Base-by-base conservation (phyloP, 2,113 vertebrate species). In the Dipodomys merriami region DNA sequence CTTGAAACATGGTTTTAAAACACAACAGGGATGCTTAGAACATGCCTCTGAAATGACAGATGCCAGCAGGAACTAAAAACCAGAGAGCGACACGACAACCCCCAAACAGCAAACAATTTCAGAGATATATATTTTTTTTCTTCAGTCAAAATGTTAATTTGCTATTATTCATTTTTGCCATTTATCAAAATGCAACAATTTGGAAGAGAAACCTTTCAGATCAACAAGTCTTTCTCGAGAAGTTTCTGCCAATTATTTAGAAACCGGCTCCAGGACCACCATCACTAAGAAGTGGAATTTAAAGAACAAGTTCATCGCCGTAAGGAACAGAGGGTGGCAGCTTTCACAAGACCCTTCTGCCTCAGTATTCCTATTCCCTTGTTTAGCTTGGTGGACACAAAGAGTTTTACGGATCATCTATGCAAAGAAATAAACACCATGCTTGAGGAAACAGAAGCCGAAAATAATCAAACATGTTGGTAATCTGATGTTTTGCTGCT, bases 81-180 rank as follows among this genome's bases (percentile, higher is more conserved):
- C 90, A 84, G 88, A 71, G 93, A 96, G 83, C 39, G 90, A 92
- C 85, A 93, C 60, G 69, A 90, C 44, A 95, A 86, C 94, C 94
- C 95, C 95, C 91, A 91, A 95, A 95, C 85, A 94, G 91, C 96
- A 94, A 96, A 96, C 96, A 95, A 74, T 81, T 79, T 95, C 67
- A 0, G 90, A 95, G 81, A 94, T 49, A 92, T 49, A 95, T 49
- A 68, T 87, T 65, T 82, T 94, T 80, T 68, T 88, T 19, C 87
- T 92, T 86, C 94, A 80, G 95, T 95, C 93, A 69, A 91, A 97
- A 97, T 97, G 96, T 39, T 97, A 96, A 97, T 96, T 94, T 94
- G 89, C 90, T 95, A 96, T 96, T 96, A 97, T 97, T 97, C 96
- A 97, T 95, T 96, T 97, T 90, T 96, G 96, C 96, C 97, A 97